Evolutionary conservation across 2,113 vertebrate species (phyloP).

Genomic region (Chloebia gouldiae): DNA sequence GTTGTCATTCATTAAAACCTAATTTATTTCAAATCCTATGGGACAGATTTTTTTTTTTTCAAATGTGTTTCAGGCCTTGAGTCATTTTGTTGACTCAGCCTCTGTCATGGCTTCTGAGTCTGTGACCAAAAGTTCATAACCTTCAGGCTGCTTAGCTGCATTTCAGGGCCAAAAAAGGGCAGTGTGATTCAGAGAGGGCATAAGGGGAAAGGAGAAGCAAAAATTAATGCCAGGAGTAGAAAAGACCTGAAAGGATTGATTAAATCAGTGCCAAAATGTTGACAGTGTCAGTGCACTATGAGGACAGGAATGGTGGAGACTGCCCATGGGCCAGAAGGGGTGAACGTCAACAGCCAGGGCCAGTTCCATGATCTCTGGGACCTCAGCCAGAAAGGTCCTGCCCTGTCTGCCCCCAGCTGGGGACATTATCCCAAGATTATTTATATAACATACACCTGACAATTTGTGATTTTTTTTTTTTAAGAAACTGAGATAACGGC

Average conservation of each 20-base stretch:
- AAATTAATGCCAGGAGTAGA: neutral
- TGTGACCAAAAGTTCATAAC: neutral
- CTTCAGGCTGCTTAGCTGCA: neutral
- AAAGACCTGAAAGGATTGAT: neutral
- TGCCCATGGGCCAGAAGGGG: neutral
- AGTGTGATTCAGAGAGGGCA: neutral
- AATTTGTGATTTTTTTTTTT: neutral
- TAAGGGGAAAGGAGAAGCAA: neutral
- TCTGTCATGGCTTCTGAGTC: neutral
- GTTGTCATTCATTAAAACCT: neutral
- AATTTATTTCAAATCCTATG: neutral
- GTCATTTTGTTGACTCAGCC: neutral
- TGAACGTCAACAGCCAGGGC: neutral
- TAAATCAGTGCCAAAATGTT: neutral
- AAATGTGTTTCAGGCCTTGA: neutral
- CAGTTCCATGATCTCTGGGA: neutral
- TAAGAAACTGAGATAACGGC: neutral
- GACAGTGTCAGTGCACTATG: neutral
- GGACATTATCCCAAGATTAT: neutral
- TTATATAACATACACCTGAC: neutral
- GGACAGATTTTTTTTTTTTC: neutral
- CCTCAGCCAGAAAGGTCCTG: neutral
- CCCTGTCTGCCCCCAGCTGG: neutral
- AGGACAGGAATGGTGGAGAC: neutral
- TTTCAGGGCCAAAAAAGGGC: neutral